Conservation (phyloP, 2,797 vertebrate genomes). For the Manis crassicaudata region DNA sequence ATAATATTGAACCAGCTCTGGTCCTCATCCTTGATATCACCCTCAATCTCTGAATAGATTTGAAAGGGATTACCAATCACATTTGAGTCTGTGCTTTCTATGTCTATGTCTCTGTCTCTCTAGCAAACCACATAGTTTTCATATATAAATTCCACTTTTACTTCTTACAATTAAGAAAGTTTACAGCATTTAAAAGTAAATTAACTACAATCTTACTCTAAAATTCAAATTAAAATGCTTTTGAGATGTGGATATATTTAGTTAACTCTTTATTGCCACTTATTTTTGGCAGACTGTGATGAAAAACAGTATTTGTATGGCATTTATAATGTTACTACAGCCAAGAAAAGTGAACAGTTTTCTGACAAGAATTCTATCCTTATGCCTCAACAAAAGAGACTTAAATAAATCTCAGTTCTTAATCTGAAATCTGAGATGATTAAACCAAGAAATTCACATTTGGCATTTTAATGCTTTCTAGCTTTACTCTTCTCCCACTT, state of each 20-base stretch:
- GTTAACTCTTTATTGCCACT: slow-evolving; percentile 77
- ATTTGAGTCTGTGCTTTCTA: background rate
- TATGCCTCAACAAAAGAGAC: slow-evolving; percentile 73
- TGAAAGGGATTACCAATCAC: slow-evolving; percentile 24
- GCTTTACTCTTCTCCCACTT: background rate
- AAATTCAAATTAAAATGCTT: slow-evolving; percentile 75
- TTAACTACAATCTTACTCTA: slow-evolving; percentile 70
- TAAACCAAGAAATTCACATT: slow-evolving; percentile 68
- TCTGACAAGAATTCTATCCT: slow-evolving; percentile 70
- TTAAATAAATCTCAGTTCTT: slow-evolving; percentile 70
- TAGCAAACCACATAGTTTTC: slow-evolving; percentile 47
- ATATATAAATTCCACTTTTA: slow-evolving; percentile 71
- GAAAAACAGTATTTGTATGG: slow-evolving; percentile 66
- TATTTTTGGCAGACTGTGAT: slow-evolving; percentile 70
- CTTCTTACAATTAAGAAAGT: slow-evolving; percentile 74
- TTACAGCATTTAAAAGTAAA: slow-evolving; percentile 74
- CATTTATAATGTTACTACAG: slow-evolving; percentile 75
- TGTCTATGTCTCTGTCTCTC: background rate
- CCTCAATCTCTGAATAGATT: background rate
- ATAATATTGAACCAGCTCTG: background rate
- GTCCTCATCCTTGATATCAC: background rate
- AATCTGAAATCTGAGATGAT: slow-evolving; percentile 75
- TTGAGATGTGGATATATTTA: slow-evolving; percentile 74
- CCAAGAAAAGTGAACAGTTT: slow-evolving; percentile 78
- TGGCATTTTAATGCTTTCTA: slow-evolving; percentile 62